A percentile compares a stretch with the other conserved stretches of the same genome.
Evolutionary conservation across 2,888 invertebrate species (phyloP).

Genomic region (Caenorhabditis sulstoni): DNA sequence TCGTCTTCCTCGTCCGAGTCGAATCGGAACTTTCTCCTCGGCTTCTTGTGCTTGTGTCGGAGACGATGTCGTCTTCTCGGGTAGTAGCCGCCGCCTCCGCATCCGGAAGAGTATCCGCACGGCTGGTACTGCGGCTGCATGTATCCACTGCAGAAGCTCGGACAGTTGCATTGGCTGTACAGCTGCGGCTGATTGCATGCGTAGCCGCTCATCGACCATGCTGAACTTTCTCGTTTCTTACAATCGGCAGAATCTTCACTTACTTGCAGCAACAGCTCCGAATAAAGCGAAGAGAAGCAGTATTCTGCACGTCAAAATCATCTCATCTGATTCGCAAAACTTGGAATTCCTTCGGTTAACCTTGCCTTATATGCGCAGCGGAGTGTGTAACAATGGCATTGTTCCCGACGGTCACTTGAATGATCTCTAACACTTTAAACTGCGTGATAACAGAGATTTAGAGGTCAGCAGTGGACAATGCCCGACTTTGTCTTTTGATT

Average conservation of each 20-base stretch:
- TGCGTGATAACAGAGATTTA: constrained; percentile 27
- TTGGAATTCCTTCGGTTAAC: background rate
- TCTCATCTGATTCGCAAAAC: background rate
- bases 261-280: constrained; percentile 29
- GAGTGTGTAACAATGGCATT: constrained; percentile 11
- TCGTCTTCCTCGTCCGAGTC: constrained; percentile 48
- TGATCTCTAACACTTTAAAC: constrained; percentile 18
- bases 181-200: constrained; percentile 68
- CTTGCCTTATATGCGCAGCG: constrained; percentile 12
- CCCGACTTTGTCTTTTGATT: background rate
- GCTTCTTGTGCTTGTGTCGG: constrained; percentile 45
- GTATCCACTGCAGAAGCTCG: constrained; percentile 60
- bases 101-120: constrained; percentile 32
- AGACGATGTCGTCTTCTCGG: constrained; percentile 42
- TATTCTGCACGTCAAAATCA: constrained; percentile 6
- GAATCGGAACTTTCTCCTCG: constrained; percentile 46
- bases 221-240: constrained; percentile 17
- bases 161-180: constrained; percentile 66
- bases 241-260: background rate
- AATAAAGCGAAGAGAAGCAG: background rate
- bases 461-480: constrained; percentile 48
- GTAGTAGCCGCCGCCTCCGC: constrained; percentile 45
- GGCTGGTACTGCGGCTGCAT: constrained; percentile 45
- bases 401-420: constrained; percentile 11
- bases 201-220: constrained; percentile 63